These are phyloP conservation scores for Myotis daubentonii DNA, from an alignment of 2,797 vertebrate genomes.

Conservation along the genomic window DNA sequence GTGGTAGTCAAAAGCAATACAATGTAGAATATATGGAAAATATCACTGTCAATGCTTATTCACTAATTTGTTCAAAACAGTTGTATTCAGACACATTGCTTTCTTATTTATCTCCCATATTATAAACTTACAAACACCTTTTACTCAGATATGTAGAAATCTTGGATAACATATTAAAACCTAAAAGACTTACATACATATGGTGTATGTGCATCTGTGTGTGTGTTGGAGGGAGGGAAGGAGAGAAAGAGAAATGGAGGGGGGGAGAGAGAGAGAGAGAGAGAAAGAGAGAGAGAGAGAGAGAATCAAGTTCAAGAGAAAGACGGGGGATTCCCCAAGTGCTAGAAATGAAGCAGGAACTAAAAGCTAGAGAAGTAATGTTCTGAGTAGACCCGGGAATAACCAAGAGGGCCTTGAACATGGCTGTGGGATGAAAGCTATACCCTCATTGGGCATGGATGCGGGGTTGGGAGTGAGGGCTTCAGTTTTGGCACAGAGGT, in stretches of 20 bases:
- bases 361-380: background rate
- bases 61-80: constrained; percentile 29
- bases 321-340: background rate
- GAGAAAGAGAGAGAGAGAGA: background rate
- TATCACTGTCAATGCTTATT: background rate
- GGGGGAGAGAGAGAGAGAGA: background rate
- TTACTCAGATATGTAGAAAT: background rate
- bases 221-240: background rate
- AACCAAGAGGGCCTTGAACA: background rate
- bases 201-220: background rate
- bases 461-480: background rate
- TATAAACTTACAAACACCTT: background rate
- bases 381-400: background rate
- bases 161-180: background rate
- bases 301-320: background rate
- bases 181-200: background rate
- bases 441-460: background rate
- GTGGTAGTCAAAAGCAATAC: background rate
- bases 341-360: background rate
- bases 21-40: background rate
- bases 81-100: constrained; percentile 10
- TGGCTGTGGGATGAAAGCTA: no score
- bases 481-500: background rate
- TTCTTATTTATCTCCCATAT: background rate
- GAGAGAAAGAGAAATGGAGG: no score